Percentiles rank a stretch among this genome's conserved stretches.
Conservation (phyloP, 2,888 invertebrate species). For the Drosophila mimica region DNA sequence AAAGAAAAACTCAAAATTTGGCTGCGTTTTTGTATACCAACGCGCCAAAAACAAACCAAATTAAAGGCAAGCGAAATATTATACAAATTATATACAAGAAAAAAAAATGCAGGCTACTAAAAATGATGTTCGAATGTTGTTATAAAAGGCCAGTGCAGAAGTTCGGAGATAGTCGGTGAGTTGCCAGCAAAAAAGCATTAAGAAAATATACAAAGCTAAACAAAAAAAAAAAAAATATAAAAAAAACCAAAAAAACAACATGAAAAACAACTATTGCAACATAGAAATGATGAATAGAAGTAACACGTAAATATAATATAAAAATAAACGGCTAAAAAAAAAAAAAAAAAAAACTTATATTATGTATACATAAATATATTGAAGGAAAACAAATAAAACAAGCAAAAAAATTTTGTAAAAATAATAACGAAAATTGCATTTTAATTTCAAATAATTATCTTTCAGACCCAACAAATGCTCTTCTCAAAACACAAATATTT, state of each 20-base stretch:
- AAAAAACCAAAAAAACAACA: conserved; percentile 38
- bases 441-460: conserved; percentile 6
- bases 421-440: conserved; percentile 50
- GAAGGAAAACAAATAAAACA: conserved; percentile 79
- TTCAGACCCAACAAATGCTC: no score
- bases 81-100: conserved; percentile 64
- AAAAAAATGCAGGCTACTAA: conserved; percentile 41
- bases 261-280: conserved; percentile 67
- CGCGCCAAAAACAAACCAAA: conserved; percentile 64
- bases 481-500: background rate
- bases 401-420: conserved; percentile 80
- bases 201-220: conserved; percentile 66
- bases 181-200: conserved; percentile 55
- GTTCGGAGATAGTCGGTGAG: conserved; percentile 10
- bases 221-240: conserved; percentile 10
- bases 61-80: conserved; percentile 64
- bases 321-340: conserved; percentile 56
- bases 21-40: conserved; percentile 73
- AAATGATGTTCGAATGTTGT: conserved; percentile 44
- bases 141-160: conserved; percentile 34
- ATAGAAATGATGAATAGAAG: conserved; percentile 73
- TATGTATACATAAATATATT: conserved; percentile 81
- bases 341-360: conserved; percentile 72
- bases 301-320: conserved; percentile 63
- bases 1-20: conserved; percentile 48